Evolutionary conservation across 2,888 invertebrate species (phyloP), one percentile per base, ranked within the genome.

Genomic region (Rhopalosiphum nymphaeae): DNA sequence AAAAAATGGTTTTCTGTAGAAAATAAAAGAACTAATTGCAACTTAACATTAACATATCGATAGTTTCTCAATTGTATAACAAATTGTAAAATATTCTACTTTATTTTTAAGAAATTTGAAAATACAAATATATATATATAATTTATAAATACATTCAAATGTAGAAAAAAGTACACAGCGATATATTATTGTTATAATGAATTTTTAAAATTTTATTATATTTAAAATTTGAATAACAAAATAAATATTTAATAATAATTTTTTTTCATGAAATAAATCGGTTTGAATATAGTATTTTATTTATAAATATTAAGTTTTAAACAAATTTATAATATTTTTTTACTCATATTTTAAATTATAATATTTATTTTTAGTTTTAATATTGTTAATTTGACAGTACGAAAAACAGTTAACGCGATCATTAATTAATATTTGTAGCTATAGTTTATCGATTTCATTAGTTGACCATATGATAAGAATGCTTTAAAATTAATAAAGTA

Each of bases 241-340:
- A 67, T 67, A n/a, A n/a, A n/a, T 67, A n/a, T 67, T 67, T 67
- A 29, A 67, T 67, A n/a, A 67, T n/a, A n/a, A 67, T 67, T 67
- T 16, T 67, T n/a, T 67, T n/a, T 13, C n/a, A n/a, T 67, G 16
- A n/a, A 67, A 67, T 13, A n/a, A n/a, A n/a, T 67, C 13, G 16
- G n/a, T 67, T n/a, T 67, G 13, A 16, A 29, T n/a, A 5, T 1
- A 67, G 1, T 1, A 13, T n/a, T n/a, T 61, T 61, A 61, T 29
- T 61, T 29, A 61, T 67, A 67, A 13, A 67, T 67, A 10, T n/a
- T 13, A n/a, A 16, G n/a, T 67, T 67, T n/a, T 67, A 67, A n/a
- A 13, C 0, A 67, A 67, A 13, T 67, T 16, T 67, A 67, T 1
- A 16, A 46, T 46, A 7, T 46, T 7, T 61, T 29, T 11, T 10